Base-by-base conservation (phyloP, 1,140 invertebrate genomes). In the Habropoda laboriosa region DNA sequence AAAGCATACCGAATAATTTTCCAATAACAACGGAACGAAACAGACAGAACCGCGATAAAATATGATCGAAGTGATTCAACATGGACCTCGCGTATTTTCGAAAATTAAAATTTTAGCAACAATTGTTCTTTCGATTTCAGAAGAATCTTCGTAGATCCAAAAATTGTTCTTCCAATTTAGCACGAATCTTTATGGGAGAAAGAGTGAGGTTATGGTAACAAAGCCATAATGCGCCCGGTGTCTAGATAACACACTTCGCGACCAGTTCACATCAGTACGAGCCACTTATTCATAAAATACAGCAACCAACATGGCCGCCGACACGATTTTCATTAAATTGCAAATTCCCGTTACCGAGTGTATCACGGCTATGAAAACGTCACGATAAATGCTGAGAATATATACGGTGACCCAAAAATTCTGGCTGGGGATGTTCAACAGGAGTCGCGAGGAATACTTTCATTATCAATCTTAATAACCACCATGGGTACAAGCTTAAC, bases 331-430 rank as follows among this genome's bases (percentile, higher is more conserved):
- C 58, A 16, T 61, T 38, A 61, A 61, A 61, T 61, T 61, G 58
- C 58, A 61, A 61, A 61, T 61, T 40, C 38, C 7, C n/a, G 12
- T n/a, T 12, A 24, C 35, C n/a, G 18, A 38, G 24, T n/a, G 8
- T 13, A 35, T 10, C 49, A 7, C 24, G n/a, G n/a, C n/a, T 53
- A 49, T 49, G 18, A 61, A n/a, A 40, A 24, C n/a, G 35, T 21
- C 35, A 61, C 58, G 35, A 40, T 40, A 61, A 61, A 38, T 32
- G 35, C n/a, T 61, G 58, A 40, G 24, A 61, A 32, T 61, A 61
- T n/a, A n/a, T 61, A 61, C 58, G 58, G 12, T 61, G 58, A 61
- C 58, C 58, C 38, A 40, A 61, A 61, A 61, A 61, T 61, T 61
- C 58, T n/a, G n/a, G n/a, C n/a, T 61, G 24, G n/a, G 35, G 3